Percentiles rank a stretch among this genome's conserved stretches.
These are phyloP conservation scores for Hypercompe scribonia DNA, from an alignment of 2,888 invertebrate genomes.

Conservation along the genomic window DNA sequence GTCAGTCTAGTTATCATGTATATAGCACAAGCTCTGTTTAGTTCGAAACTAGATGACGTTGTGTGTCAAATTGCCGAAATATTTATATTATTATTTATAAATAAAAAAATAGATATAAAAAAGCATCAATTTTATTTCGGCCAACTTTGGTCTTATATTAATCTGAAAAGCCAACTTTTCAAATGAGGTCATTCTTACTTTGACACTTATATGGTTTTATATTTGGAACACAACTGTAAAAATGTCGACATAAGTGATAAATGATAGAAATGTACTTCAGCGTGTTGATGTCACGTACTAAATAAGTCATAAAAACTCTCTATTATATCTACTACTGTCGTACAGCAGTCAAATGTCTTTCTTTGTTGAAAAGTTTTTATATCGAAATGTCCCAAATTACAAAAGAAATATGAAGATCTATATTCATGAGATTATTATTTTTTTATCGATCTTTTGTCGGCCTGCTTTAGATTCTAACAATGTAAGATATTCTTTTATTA, in stretches of 20 bases:
- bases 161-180: neutral
- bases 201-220: constrained; percentile 14
- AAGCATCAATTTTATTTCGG: neutral
- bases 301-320: constrained; percentile 10
- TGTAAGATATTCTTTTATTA: neutral
- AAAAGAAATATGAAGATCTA: neutral
- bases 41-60: no score
- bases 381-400: neutral
- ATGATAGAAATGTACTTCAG: constrained; percentile 14
- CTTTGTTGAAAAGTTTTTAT: neutral
- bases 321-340: neutral
- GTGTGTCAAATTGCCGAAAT: no score
- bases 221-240: constrained; percentile 16
- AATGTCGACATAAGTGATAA: constrained; percentile 16
- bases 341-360: neutral
- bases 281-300: constrained; percentile 12
- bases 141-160: neutral
- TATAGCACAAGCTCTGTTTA: no score
- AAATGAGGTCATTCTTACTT: neutral
- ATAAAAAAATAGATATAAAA: neutral
- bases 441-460: neutral
- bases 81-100: no score
- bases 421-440: neutral
- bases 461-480: neutral
- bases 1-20: no score